Conservation (phyloP, 2,113 vertebrate species). For the Loxodonta africana region DNA sequence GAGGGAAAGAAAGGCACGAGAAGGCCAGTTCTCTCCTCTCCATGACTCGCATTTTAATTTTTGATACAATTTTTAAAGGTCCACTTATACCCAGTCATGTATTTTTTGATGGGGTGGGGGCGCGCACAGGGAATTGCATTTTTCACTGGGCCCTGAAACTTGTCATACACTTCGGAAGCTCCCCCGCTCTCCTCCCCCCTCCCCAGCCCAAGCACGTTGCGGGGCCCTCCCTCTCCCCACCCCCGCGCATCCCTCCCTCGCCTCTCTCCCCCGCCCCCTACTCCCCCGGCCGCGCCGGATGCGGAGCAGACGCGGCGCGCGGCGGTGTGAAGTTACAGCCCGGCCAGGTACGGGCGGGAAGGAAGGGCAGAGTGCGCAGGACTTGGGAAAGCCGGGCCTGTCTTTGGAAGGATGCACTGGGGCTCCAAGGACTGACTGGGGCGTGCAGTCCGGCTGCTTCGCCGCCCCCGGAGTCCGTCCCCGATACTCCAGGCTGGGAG, state of each 20-base stretch:
- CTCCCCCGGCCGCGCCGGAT: conserved; percentile 82
- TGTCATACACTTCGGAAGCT: conserved; percentile 79
- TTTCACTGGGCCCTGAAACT: conserved; percentile 80
- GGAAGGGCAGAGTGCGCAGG: conserved; percentile 78
- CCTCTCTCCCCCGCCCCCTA: conserved; percentile 77
- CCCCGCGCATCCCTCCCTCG: conserved; percentile 79
- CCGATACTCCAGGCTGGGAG: conserved; percentile 52
- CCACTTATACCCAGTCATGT: background rate
- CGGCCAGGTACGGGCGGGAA: conserved; percentile 85
- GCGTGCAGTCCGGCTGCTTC: conserved; percentile 14
- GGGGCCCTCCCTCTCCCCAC: conserved; percentile 82
- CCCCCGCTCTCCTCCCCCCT: background rate
- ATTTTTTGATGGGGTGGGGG: conserved; percentile 41
- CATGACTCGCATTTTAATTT: conserved; percentile 56
- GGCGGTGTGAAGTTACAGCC: conserved; percentile 84
- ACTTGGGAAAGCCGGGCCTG: conserved; percentile 74
- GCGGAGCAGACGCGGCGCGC: conserved; percentile 80
- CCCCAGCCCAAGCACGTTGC: conserved; percentile 76
- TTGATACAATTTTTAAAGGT: conserved; percentile 63
- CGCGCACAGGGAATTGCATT: conserved; percentile 59
- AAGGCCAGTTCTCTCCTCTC: background rate
- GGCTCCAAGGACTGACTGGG: conserved; percentile 60
- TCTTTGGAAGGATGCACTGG: conserved; percentile 55
- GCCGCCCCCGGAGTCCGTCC: conserved; percentile 4
- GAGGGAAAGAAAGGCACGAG: conserved; percentile 37